These are phyloP conservation scores for Drosophila tripunctata DNA, from an alignment of 2,888 invertebrate genomes.

Conservation along the genomic window DNA sequence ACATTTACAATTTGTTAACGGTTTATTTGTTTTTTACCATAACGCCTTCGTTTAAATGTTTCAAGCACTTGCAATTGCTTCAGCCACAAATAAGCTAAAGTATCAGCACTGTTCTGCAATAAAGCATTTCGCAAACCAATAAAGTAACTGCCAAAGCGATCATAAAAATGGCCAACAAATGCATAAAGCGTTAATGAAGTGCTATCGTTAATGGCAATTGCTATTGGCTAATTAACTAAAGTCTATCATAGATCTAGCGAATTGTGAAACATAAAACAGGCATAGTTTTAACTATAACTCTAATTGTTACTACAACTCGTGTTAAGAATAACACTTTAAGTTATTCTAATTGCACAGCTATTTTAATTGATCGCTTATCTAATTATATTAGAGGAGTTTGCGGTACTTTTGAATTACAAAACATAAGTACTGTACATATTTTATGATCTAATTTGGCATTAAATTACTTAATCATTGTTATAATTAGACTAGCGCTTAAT, in stretches of 20 bases:
- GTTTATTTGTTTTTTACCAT: too few species aligned
- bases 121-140: too few species aligned
- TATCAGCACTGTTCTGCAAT: too few species aligned
- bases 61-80: too few species aligned
- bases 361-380: neutral
- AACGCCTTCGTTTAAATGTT: too few species aligned
- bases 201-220: slow-evolving; percentile 39
- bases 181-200: slow-evolving; percentile 45
- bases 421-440: neutral
- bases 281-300: neutral
- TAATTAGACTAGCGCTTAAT: slow-evolving; percentile 10
- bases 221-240: slow-evolving; percentile 35
- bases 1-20: too few species aligned
- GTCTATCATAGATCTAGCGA: slow-evolving; percentile 16
- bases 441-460: slow-evolving; percentile 12
- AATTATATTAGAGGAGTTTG: neutral
- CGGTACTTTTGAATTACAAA: neutral
- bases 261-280: slow-evolving; percentile 13
- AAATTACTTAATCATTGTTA: slow-evolving; percentile 4
- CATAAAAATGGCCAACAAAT: slow-evolving; percentile 8
- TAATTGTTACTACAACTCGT: neutral
- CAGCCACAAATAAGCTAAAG: too few species aligned
- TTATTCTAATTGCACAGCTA: neutral
- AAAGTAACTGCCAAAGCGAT: neutral
- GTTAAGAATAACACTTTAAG: neutral